A percentile compares a stretch with the other conserved stretches of the same genome.
Conservation (phyloP, 2,113 vertebrate genomes). For the Halcyon senegalensis region DNA sequence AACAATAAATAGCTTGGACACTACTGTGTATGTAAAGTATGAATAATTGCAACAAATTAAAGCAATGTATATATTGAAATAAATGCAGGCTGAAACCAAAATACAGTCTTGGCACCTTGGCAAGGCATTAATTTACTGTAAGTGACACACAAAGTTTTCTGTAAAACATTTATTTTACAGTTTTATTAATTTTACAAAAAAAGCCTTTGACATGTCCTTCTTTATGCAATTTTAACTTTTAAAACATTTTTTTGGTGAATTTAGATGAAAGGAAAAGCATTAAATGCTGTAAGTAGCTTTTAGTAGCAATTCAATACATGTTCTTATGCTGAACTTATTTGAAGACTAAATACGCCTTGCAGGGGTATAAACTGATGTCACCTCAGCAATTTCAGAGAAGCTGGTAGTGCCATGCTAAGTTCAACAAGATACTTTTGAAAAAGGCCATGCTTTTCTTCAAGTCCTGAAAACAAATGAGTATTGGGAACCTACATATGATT, state of each 20-base stretch:
- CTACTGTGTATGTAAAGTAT: neutral
- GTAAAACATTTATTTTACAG: neutral
- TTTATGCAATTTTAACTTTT: neutral
- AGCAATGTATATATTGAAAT: neutral
- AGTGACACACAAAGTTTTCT: neutral
- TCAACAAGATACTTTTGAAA: slow-evolving; percentile 33
- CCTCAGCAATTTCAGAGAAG: neutral
- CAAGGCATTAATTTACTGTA: neutral
- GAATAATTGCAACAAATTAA: neutral
- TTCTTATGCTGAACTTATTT: neutral
- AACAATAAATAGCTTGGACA: neutral
- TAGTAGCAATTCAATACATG: neutral
- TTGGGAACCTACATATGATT: neutral
- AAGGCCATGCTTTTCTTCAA: neutral
- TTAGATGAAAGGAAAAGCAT: neutral
- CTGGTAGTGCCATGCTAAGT: neutral
- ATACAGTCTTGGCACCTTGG: neutral
- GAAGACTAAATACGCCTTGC: neutral
- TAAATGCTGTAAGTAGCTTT: neutral
- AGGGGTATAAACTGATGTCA: neutral
- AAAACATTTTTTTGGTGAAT: neutral
- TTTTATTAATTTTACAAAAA: neutral
- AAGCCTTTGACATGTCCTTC: neutral
- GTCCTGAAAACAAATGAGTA: neutral
- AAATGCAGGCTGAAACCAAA: neutral